Evolutionary conservation across 2,888 invertebrate genomes (phyloP), one percentile per base, ranked within the genome.

Genomic region (Chaitophorus viminalis): DNA sequence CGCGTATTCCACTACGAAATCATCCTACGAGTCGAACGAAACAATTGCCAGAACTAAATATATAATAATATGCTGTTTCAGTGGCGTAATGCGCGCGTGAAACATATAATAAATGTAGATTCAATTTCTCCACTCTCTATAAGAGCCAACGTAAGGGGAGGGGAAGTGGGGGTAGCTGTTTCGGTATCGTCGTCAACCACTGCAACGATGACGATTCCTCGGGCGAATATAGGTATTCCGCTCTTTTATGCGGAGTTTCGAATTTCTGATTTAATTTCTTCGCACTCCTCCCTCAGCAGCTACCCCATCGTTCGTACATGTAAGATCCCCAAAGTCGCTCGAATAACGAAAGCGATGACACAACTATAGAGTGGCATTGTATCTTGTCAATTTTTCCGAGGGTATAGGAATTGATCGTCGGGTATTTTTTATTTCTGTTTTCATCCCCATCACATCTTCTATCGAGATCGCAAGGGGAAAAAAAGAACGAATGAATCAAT

Each of bases 41-140:
- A 82, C 82, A 52, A 81, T 68, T 65, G 81, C 68, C 68, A 39
- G 81, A 68, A 36, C 81, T 70, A 75, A 29, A 68, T 29, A 74
- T 39, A 60, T 60, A 25, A 60, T 60, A 17, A 2, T 60, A 68
- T 11, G 29, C 29, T 29, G n/a, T 25, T 29, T 1, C 33, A 21
- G 60, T 72, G 14, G n/a, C 29, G 72, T 11, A 70, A 6, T 6
- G 17, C 18, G 8, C 31, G 54, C 60, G 36, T 1, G 68, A 68
- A 68, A 81, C 79, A 60, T 36, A 75, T 83, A 83, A 83, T 83
- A 60, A 83, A 84, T 84, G 83, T 36, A 84, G 65, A 84, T 84
- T 84, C 83, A 65, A 84, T 84, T 84, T 76, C 31, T 76, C 25
- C 36, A 46, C 46, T 46, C 46, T 11, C 1, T 46, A 11, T 46